Conservation (phyloP, 2,797 vertebrate species). For the Varecia variegata region DNA sequence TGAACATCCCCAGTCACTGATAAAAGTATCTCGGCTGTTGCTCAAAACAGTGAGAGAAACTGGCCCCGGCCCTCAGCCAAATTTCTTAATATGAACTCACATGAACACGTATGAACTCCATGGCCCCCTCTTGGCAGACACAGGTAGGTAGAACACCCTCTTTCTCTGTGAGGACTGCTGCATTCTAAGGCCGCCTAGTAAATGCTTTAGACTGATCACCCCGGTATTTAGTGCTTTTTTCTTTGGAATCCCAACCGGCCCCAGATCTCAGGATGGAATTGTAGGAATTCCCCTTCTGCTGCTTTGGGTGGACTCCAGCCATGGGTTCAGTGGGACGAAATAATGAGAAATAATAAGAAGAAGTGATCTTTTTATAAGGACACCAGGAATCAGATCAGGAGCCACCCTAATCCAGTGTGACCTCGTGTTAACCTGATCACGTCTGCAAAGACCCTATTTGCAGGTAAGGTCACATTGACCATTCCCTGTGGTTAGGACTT, state of each 20-base stretch:
- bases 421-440: not conserved
- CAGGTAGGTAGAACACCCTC: not conserved
- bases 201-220: not conserved
- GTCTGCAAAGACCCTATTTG: not conserved
- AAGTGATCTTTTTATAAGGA: not conserved
- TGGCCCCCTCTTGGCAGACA: not conserved
- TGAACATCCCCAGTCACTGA: not conserved
- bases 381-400: not conserved
- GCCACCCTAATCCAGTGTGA: not conserved
- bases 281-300: not conserved
- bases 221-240: not conserved
- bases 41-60: not conserved
- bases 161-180: not conserved
- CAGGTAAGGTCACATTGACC: not conserved
- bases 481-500: not conserved
- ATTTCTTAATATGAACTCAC: not conserved
- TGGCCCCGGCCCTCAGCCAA: not conserved
- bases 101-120: not conserved
- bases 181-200: not conserved
- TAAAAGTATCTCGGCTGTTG: not conserved
- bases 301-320: not conserved
- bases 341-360: not conserved
- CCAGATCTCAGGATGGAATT: not conserved
- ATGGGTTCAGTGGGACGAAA: not conserved
- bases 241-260: not conserved